A percentile compares a stretch with the other conserved stretches of the same genome.
phyloP scores from a whole-genome alignment of 2,113 vertebrate genomes.

The Motacilla tschutschensis region DNA sequence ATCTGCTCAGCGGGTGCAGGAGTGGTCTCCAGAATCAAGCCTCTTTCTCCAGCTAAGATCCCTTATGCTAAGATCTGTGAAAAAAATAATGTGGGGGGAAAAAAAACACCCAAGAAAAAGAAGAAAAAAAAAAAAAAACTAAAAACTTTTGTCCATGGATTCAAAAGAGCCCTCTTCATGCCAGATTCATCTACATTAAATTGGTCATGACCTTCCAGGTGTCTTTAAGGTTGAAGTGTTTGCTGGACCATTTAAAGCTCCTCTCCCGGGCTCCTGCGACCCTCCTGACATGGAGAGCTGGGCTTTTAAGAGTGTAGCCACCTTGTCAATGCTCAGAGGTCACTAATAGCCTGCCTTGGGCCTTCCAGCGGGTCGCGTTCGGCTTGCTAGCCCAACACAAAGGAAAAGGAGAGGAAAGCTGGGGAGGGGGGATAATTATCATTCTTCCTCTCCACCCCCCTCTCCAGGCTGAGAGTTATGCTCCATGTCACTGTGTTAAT shows the following conservation, averaged over 20 bases:
- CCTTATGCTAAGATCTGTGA: not conserved
- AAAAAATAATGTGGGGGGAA: not conserved
- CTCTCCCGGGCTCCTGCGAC: slow-evolving; percentile 72
- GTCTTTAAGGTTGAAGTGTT: slow-evolving; percentile 87
- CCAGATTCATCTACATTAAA: slow-evolving; percentile 78
- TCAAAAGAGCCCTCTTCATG: slow-evolving; percentile 66
- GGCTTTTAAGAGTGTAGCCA: slow-evolving; percentile 82
- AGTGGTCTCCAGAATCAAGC: slow-evolving; percentile 14
- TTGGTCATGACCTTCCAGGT: slow-evolving; percentile 88
- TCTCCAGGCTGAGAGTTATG: slow-evolving; percentile 82
- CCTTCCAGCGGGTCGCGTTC: slow-evolving; percentile 77
- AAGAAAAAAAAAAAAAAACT: not conserved
- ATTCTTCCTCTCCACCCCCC: slow-evolving; percentile 59
- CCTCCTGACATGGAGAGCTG: slow-evolving; percentile 81
- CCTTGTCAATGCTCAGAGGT: slow-evolving; percentile 85
- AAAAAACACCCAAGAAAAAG: not conserved
- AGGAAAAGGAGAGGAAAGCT: slow-evolving; percentile 72
- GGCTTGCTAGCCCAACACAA: slow-evolving; percentile 79
- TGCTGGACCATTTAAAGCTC: slow-evolving; percentile 81
- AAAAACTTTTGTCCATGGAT: slow-evolving; percentile 53
- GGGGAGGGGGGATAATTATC: slow-evolving; percentile 86
- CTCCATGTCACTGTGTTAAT: slow-evolving; percentile 90
- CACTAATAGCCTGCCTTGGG: slow-evolving; percentile 91
- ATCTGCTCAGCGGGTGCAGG: not conserved
- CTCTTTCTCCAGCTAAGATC: not conserved